Evolutionary conservation across 1,140 invertebrate genomes (phyloP), one percentile per base, ranked within the genome.

Genomic region (Chironomus tepperi): DNA sequence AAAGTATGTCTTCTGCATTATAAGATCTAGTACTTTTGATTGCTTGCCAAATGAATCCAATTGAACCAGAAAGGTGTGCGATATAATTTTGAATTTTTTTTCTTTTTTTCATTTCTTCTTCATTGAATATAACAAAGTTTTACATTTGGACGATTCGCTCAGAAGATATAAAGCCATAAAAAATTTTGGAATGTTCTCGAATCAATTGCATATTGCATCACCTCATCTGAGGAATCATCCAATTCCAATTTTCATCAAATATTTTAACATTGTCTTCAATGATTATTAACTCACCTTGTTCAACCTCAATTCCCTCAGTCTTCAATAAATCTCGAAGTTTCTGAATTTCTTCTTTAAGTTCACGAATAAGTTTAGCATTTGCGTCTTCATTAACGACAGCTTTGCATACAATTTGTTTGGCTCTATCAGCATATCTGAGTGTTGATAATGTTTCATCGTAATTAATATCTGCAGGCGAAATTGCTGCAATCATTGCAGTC

Each of bases 371-470:
- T 85, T 97, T 96, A 24, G 97, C 97, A 85, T 99, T 99, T 1
- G 98, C 97, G 86, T 99, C 98, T 82, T 99, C 98, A 84, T 99
- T 98, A 80, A 99, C 96, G 74, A 99, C 90, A 75, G 98, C 98
- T 83, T 99, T 98, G 88, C 98, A 99, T 16, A 99, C 94, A 79
- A 99, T 99, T 84, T 98, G 96, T 83, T 99, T 99, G 75, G 98
- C 98, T 79, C 97, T 88, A 83, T 99, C 97, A 8, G 98, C 98
- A 85, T 99, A 99, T 86, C 97, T 98, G 78, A 15, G 74, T 77
- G 97, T 98, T 74, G 94, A 97, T 12, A 99, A 87, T 3, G 97
- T 98, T 85, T 99, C 97, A 81, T 98, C 97, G 80, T 97, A 98
- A 85, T 98, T 98, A 76, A 98, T 98, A 81, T 98, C 95, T 19